phyloP scores from a whole-genome alignment of 1,140 invertebrate genomes.

The Drosophila bipectinata region DNA sequence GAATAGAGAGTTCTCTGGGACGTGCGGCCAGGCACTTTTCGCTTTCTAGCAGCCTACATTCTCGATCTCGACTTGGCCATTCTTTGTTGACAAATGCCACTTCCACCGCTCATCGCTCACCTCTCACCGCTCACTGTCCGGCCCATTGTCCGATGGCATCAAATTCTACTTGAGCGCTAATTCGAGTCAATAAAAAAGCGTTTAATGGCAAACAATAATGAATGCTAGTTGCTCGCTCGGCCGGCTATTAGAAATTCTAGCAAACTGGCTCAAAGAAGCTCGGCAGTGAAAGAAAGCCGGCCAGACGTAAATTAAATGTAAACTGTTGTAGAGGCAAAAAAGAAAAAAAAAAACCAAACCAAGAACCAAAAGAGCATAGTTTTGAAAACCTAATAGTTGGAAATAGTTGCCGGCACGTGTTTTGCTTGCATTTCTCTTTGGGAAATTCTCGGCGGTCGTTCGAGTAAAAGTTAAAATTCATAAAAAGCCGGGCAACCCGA shows the following conservation, averaged over 20 bases:
- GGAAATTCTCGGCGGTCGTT: constrained; percentile 52
- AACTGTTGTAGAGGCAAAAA: constrained; percentile 47
- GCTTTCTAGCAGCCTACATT: constrained; percentile 72
- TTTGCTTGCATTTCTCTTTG: constrained; percentile 48
- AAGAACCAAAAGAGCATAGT: constrained; percentile 26
- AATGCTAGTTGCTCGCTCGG: constrained; percentile 40
- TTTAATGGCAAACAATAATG: constrained; percentile 58
- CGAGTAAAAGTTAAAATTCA: constrained; percentile 67
- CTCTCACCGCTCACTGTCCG: constrained; percentile 7
- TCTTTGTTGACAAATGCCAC: constrained; percentile 25
- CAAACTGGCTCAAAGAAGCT: constrained; percentile 62
- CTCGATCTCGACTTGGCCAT: constrained; percentile 42
- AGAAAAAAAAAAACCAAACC: constrained; percentile 6
- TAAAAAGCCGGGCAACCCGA: constrained; percentile 54
- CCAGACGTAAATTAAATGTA: constrained; percentile 66
- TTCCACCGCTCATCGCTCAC: constrained; percentile 19
- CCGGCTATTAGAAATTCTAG: constrained; percentile 69
- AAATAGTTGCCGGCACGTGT: constrained; percentile 56
- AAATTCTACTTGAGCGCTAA: constrained; percentile 77
- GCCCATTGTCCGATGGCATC: constrained; percentile 58
- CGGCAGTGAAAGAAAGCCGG: constrained; percentile 64
- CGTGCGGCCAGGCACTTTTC: constrained; percentile 61
- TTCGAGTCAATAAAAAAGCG: constrained; percentile 74
- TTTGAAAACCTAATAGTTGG: constrained; percentile 49
- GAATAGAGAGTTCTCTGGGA: constrained; percentile 46